phyloP scores from a whole-genome alignment of 2,113 vertebrate genomes.

The Taxidea taxus region DNA sequence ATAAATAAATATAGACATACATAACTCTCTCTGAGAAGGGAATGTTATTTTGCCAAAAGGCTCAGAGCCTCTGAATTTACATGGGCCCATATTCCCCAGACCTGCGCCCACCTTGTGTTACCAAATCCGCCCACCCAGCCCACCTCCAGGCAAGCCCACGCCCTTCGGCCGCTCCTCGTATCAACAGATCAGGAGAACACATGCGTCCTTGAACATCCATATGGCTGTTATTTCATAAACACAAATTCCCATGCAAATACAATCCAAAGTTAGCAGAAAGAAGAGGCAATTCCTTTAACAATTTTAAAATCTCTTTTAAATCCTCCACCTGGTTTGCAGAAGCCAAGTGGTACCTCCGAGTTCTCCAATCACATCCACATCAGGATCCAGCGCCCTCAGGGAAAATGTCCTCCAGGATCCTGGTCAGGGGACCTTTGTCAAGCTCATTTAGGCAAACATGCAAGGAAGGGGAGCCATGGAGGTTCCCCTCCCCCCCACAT shows the following conservation, averaged over 20 bases:
- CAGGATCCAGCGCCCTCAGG: neutral
- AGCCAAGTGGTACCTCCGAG: neutral
- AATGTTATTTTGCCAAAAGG: neutral
- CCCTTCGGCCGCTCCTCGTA: constrained; percentile 51
- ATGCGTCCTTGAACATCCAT: constrained; percentile 28
- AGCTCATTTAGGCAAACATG: neutral
- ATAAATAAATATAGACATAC: neutral
- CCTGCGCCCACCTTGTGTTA: neutral
- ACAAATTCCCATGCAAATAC: constrained; percentile 38
- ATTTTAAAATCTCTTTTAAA: constrained; percentile 21
- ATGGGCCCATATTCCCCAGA: neutral
- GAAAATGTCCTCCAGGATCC: neutral
- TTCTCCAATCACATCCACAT: neutral
- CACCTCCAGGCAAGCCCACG: constrained; percentile 52
- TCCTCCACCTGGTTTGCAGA: neutral
- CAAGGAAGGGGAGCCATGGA: neutral
- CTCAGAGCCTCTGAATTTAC: neutral
- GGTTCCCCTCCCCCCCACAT: accelerated
- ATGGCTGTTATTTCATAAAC: constrained; percentile 64
- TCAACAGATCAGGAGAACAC: constrained; percentile 43
- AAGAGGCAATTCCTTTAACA: constrained; percentile 7
- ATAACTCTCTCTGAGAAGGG: neutral
- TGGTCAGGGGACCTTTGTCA: neutral
- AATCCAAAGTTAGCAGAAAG: constrained; percentile 52
- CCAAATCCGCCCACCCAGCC: constrained; percentile 24